A percentile compares a stretch with the other conserved stretches of the same genome.
Evolutionary conservation across 2,797 vertebrate species (phyloP).

Genomic region (Chaunax sp.): DNA sequence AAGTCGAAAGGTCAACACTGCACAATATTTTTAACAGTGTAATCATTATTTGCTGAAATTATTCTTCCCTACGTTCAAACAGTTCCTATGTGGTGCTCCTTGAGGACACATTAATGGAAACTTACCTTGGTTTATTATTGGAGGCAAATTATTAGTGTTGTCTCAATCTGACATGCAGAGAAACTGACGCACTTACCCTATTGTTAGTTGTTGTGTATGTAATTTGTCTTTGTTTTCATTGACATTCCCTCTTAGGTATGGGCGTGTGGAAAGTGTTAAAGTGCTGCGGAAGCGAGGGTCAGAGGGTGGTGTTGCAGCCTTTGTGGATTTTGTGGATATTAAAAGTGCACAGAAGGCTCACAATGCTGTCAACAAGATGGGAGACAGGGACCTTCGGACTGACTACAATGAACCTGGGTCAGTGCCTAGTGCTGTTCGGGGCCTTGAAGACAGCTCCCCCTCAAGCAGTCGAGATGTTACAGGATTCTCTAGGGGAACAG

Average conservation of each 20-base stretch:
- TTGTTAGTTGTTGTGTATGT: conserved; percentile 25
- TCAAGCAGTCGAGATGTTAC: conserved; percentile 99
- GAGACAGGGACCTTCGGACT: conserved; percentile 98
- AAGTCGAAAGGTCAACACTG: not conserved
- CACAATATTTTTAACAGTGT: too few species aligned
- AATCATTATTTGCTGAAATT: not conserved
- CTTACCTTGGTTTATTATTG: not conserved
- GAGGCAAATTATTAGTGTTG: not conserved
- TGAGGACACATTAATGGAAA: not conserved
- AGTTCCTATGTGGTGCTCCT: not conserved
- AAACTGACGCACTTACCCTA: not conserved
- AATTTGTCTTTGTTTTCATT: conserved; percentile 51
- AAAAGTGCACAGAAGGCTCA: conserved; percentile 99
- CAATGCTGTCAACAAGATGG: conserved; percentile 99
- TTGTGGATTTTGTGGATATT: conserved; percentile 99
- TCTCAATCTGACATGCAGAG: not conserved
- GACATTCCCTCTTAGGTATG: conserved; percentile 89
- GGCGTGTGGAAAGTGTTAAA: conserved; percentile 99
- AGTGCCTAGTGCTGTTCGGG: conserved; percentile 97
- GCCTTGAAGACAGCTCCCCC: conserved; percentile 98
- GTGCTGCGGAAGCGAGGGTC: conserved; percentile 98
- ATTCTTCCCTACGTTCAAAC: not conserved
- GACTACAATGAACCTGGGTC: conserved; percentile 99
- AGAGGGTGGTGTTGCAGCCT: conserved; percentile 98
- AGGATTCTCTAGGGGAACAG: conserved; percentile 98